phyloP scores from a whole-genome alignment of 1,140 invertebrate species.

The Bombus pyrosoma region DNA sequence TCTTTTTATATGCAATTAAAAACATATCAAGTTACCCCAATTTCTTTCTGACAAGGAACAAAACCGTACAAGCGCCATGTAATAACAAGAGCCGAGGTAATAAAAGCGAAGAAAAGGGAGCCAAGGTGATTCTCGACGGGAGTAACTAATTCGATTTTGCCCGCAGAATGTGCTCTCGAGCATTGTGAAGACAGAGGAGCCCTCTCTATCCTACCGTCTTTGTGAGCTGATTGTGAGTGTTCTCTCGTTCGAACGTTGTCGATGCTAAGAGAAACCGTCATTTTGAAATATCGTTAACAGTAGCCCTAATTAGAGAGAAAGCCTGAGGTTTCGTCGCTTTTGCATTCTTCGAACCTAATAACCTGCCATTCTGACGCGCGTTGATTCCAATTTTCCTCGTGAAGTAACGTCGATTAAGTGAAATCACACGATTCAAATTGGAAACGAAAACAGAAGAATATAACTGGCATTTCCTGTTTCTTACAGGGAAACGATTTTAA shows the following conservation, averaged over 20 bases:
- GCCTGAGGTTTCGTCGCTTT: too few species aligned
- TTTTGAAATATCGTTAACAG: slow-evolving; percentile 45
- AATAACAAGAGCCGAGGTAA: not conserved
- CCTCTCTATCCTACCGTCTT: slow-evolving; percentile 22
- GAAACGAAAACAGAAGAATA: too few species aligned
- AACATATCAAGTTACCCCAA: not conserved
- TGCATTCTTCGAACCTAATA: not conserved
- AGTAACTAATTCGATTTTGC: slow-evolving; percentile 48
- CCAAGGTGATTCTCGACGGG: not conserved
- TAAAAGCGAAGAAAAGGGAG: not conserved
- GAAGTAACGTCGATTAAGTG: not conserved
- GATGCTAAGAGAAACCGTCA: slow-evolving; percentile 21
- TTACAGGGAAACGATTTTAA: too few species aligned
- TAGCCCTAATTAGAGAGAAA: not conserved
- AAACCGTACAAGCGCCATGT: not conserved
- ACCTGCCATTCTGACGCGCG: not conserved
- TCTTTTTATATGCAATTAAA: not conserved
- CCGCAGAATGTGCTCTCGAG: slow-evolving; percentile 21
- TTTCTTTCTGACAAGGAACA: not conserved
- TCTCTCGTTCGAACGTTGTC: slow-evolving; percentile 7
- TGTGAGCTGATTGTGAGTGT: not conserved
- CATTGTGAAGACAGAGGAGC: not conserved
- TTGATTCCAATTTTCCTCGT: not conserved
- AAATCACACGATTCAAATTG: not conserved
- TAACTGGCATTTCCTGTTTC: too few species aligned